phyloP scores from a whole-genome alignment of 2,797 vertebrate genomes.

The Leontopithecus rosalia region DNA sequence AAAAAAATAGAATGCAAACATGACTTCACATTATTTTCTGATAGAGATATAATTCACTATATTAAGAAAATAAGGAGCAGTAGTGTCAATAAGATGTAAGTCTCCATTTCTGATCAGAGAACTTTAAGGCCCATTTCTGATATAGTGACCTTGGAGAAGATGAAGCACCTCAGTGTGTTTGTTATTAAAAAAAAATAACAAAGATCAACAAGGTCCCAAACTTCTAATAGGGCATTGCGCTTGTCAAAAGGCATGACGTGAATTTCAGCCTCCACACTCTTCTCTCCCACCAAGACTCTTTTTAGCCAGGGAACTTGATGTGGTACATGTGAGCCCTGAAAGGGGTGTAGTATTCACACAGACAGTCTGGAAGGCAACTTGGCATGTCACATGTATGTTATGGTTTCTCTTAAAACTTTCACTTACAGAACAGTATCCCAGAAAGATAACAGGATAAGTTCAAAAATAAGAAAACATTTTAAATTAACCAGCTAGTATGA shows the following conservation, averaged over 20 bases:
- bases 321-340: background rate
- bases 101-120: background rate
- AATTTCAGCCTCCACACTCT: background rate
- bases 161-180: background rate
- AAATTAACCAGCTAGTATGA: background rate
- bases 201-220: background rate
- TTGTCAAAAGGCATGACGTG: background rate
- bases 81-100: background rate
- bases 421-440: background rate
- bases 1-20: constrained; percentile 15
- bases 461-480: background rate
- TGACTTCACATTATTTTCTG: background rate
- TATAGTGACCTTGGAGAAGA: background rate
- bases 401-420: background rate
- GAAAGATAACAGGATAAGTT: background rate
- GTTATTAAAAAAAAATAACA: background rate
- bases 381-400: no score
- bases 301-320: background rate
- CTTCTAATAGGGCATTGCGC: background rate
- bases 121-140: background rate
- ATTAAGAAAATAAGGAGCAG: background rate
- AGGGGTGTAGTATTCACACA: fast-evolving
- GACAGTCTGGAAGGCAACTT: background rate
- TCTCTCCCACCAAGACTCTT: background rate
- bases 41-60: background rate